Percentiles rank a stretch among this genome's conserved stretches.
These are phyloP conservation scores for Pimpla rufipes DNA, from an alignment of 2,888 invertebrate genomes.

Conservation along the genomic window DNA sequence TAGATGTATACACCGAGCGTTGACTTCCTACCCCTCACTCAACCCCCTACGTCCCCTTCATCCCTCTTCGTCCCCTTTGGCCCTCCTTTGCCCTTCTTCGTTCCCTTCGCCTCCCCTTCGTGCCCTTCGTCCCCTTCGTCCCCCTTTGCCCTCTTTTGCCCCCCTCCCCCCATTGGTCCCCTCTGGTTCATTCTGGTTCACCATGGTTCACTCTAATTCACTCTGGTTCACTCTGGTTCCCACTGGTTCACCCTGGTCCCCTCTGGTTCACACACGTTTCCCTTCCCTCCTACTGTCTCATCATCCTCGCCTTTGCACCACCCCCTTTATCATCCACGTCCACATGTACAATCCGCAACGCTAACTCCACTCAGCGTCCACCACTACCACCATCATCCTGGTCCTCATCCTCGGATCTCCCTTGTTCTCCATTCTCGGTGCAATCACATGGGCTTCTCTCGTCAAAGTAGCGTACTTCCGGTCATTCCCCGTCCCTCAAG, in stretches of 20 bases:
- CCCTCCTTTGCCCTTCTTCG: too few relatives aligned
- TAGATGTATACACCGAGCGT: constrained; percentile 60
- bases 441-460: constrained; percentile 16
- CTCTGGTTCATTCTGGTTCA: too few relatives aligned
- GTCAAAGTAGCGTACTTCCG: constrained; percentile 54
- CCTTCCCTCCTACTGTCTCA: too few relatives aligned
- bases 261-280: too few relatives aligned
- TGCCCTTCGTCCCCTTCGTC: too few relatives aligned
- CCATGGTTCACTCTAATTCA: too few relatives aligned
- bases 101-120: too few relatives aligned
- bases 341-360: constrained; percentile 53
- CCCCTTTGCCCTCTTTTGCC: too few relatives aligned
- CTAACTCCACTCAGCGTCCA: constrained; percentile 33
- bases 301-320: constrained; percentile 44
- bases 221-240: too few relatives aligned
- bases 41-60: not conserved
- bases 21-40: constrained; percentile 61
- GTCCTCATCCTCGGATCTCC: not conserved
- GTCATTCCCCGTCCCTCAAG: constrained; percentile 27
- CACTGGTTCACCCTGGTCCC: too few relatives aligned
- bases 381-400: not conserved
- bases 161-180: too few relatives aligned
- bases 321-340: constrained; percentile 66
- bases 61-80: not conserved
- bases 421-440: constrained; percentile 42